phyloP scores from a whole-genome alignment of 2,113 vertebrate species.

The Cottus gobio region DNA sequence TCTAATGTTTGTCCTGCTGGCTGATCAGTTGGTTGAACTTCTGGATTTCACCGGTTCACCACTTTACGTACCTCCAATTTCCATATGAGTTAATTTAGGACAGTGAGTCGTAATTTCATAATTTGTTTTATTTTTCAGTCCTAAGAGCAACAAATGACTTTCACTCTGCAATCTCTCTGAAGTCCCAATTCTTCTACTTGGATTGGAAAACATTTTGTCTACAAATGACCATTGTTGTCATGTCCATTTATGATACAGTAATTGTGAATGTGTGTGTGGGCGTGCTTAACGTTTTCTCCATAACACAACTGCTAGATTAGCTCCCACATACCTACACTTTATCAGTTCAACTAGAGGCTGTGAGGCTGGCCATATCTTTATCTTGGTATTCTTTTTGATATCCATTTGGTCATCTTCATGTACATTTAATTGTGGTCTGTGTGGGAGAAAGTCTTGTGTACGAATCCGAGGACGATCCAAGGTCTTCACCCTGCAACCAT shows the following conservation, averaged over 20 bases:
- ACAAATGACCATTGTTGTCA: neutral
- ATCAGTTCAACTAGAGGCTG: neutral
- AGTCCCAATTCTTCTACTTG: neutral
- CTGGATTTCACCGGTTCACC: neutral
- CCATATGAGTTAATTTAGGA: neutral
- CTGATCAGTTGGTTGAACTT: neutral
- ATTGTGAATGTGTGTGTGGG: neutral
- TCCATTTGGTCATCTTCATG: neutral
- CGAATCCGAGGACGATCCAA: neutral
- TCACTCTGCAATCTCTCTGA: neutral
- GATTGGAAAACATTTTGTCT: neutral
- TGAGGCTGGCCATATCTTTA: neutral
- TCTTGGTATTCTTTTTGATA: neutral
- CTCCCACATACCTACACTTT: neutral
- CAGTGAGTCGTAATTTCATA: neutral
- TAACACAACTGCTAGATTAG: neutral
- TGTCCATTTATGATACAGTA: too few relatives aligned
- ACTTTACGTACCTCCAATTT: neutral
- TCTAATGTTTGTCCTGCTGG: neutral
- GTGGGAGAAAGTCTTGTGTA: neutral
- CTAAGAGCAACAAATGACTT: neutral
- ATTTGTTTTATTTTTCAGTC: neutral
- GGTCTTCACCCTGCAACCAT: neutral
- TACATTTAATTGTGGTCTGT: neutral
- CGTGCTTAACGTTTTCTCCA: neutral